phyloP scores from a whole-genome alignment of 1,140 invertebrate species.

The Triops cancriformis region DNA sequence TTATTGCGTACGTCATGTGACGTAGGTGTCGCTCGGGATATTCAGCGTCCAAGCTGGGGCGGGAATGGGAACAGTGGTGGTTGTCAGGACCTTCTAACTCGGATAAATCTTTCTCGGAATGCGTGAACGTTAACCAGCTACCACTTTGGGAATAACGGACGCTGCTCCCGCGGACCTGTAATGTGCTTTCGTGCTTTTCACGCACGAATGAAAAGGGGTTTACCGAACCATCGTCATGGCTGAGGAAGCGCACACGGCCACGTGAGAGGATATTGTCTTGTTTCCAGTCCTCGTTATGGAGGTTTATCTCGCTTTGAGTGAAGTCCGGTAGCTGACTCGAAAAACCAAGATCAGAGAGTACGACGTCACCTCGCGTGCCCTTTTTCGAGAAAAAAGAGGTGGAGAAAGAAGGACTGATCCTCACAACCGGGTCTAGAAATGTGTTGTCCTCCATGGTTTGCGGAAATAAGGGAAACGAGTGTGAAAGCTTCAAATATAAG shows the following conservation, averaged over 20 bases:
- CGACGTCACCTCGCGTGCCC: neutral
- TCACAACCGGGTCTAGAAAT: neutral
- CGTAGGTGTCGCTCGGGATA: neutral
- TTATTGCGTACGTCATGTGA: neutral
- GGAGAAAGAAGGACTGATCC: conserved; percentile 10
- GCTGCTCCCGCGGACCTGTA: neutral
- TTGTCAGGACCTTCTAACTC: neutral
- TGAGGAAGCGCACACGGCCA: neutral
- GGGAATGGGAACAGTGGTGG: neutral
- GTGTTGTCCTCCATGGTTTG: neutral
- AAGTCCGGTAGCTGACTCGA: neutral
- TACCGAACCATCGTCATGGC: neutral
- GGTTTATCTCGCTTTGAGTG: neutral
- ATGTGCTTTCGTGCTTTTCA: neutral
- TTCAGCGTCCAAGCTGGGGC: neutral
- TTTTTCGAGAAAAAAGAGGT: neutral
- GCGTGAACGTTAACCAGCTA: neutral
- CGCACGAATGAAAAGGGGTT: conserved; percentile 4
- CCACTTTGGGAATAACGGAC: neutral
- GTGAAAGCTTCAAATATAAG: too few relatives aligned
- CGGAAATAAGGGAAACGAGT: neutral
- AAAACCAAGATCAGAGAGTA: neutral
- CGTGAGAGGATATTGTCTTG: neutral
- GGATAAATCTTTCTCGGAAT: neutral
- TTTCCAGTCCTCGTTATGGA: neutral